These are phyloP conservation scores for Acanthurus leucopareius DNA, from an alignment of 2,797 vertebrate species.

Conservation along the genomic window DNA sequence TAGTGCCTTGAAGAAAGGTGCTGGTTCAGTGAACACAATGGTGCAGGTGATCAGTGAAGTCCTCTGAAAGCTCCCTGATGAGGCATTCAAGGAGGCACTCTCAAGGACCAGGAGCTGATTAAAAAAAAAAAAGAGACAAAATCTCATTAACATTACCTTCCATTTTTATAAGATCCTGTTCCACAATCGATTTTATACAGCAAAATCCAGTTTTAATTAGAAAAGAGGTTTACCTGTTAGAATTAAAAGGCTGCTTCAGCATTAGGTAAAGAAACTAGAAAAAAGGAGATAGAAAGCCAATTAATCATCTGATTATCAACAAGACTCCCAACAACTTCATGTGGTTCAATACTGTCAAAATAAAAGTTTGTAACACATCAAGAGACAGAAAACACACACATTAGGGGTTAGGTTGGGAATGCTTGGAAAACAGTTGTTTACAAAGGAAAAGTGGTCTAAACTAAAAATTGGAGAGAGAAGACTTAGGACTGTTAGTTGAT, in stretches of 20 bases:
- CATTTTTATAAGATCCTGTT: not conserved
- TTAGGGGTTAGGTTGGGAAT: not conserved
- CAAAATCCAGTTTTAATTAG: not conserved
- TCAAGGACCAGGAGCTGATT: slow-evolving; percentile 43
- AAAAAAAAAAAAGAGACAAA: not conserved
- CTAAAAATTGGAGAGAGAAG: slow-evolving; percentile 40
- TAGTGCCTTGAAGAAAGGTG: slow-evolving; percentile 76
- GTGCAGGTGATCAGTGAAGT: slow-evolving; percentile 59
- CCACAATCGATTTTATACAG: not conserved
- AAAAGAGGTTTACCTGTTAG: slow-evolving; percentile 73
- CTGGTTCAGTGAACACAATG: slow-evolving; percentile 64
- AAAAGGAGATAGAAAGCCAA: slow-evolving; percentile 12
- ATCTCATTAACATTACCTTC: not conserved
- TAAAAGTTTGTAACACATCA: not conserved
- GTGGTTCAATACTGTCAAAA: not conserved
- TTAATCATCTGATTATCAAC: not conserved
- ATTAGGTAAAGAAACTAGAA: slow-evolving; percentile 87
- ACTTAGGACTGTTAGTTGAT: not conserved
- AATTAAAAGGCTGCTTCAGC: slow-evolving; percentile 41
- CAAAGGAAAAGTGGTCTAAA: slow-evolving; percentile 17
- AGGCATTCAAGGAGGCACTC: slow-evolving; percentile 17
- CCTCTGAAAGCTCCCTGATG: slow-evolving; percentile 9
- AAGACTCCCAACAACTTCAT: not conserved
- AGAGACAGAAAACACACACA: not conserved
- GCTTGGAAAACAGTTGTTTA: not conserved